phyloP scores from a whole-genome alignment of 2,888 invertebrate species.

The Pocota personata region DNA sequence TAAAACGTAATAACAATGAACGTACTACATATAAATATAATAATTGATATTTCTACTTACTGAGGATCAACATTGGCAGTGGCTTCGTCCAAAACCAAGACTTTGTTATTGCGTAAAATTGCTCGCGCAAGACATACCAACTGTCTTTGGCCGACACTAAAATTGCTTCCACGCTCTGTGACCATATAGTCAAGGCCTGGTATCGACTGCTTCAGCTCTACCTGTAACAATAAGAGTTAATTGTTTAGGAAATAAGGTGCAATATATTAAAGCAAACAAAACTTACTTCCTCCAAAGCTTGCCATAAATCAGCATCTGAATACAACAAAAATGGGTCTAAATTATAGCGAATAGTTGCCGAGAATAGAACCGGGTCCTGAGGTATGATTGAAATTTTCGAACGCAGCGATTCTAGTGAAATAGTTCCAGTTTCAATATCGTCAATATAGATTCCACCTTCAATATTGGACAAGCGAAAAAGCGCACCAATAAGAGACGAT shows the following conservation, averaged over 20 bases:
- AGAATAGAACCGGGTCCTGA: slow-evolving; percentile 84
- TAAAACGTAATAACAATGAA: slow-evolving; percentile 83
- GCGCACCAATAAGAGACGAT: slow-evolving; percentile 89
- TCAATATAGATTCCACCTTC: slow-evolving; percentile 90
- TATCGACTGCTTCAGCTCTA: slow-evolving; percentile 84
- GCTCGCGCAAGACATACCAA: slow-evolving; percentile 88
- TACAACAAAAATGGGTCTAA: slow-evolving; percentile 85
- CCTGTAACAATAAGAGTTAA: slow-evolving; percentile 77
- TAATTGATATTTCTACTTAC: slow-evolving; percentile 79
- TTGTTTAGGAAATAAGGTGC: not conserved
- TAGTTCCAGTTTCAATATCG: slow-evolving; percentile 84
- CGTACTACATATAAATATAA: not conserved
- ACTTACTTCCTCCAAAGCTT: slow-evolving; percentile 79
- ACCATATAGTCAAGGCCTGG: slow-evolving; percentile 84
- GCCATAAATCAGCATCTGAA: slow-evolving; percentile 81
- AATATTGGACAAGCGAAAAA: slow-evolving; percentile 90
- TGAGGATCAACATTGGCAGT: slow-evolving; percentile 88
- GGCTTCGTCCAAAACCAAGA: slow-evolving; percentile 88
- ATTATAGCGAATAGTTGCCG: slow-evolving; percentile 86
- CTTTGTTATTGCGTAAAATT: slow-evolving; percentile 85
- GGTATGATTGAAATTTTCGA: slow-evolving; percentile 85
- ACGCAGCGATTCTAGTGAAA: slow-evolving; percentile 84
- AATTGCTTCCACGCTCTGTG: slow-evolving; percentile 85
- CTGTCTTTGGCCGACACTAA: slow-evolving; percentile 88
- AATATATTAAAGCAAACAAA: not conserved